These are phyloP conservation scores for Otocyon megalotis DNA, from an alignment of 2,113 vertebrate genomes.

Conservation along the genomic window DNA sequence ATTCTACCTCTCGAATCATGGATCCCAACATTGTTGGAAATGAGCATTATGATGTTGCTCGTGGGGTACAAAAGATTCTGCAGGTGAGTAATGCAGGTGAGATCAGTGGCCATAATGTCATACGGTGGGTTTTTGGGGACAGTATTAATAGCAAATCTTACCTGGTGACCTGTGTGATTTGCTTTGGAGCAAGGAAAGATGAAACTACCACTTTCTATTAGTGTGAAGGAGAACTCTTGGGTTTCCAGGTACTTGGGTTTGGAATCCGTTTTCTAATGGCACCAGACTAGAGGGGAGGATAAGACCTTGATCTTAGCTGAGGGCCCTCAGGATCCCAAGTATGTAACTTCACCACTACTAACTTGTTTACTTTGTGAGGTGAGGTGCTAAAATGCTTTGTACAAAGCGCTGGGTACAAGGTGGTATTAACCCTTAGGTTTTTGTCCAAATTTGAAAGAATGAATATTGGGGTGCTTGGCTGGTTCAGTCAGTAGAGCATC, in stretches of 20 bases:
- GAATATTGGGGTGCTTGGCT: neutral
- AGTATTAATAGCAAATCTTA: neutral
- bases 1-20: constrained; percentile 99
- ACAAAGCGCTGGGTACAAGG: neutral
- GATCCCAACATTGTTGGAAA: constrained; percentile 98
- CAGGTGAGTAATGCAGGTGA: constrained; percentile 87
- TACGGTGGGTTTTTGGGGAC: neutral
- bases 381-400: neutral
- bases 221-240: neutral
- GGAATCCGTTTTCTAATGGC: neutral
- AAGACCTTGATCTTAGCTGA: neutral
- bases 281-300: neutral
- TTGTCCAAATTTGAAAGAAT: constrained; percentile 25
- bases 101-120: neutral
- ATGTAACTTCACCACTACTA: neutral
- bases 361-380: neutral
- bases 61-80: constrained; percentile 98
- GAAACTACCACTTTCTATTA: neutral
- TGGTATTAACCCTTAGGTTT: neutral
- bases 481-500: neutral
- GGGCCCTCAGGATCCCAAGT: neutral
- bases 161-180: neutral
- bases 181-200: constrained; percentile 1
- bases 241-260: neutral
- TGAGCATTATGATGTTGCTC: constrained; percentile 97